phyloP scores from a whole-genome alignment of 1,140 invertebrate genomes.

The Sinonovacula constricta region DNA sequence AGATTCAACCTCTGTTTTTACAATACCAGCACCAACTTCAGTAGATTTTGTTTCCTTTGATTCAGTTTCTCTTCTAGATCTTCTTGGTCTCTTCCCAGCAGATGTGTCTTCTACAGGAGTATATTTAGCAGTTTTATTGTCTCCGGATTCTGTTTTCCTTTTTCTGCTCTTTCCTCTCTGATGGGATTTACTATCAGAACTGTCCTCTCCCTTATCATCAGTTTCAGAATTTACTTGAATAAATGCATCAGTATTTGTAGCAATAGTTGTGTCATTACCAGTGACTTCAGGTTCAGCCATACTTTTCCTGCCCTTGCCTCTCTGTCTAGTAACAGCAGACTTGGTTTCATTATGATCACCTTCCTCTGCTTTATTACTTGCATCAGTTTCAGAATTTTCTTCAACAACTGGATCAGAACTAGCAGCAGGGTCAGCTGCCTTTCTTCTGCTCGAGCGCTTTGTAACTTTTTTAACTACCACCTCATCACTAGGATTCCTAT shows the following conservation, averaged over 20 bases:
- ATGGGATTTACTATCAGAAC: not conserved
- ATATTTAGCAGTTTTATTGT: too few species aligned
- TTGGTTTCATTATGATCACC: conserved; percentile 2
- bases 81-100: too few species aligned
- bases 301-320: conserved; percentile 7
- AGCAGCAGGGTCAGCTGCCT: not conserved
- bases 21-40: too few species aligned
- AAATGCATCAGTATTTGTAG: too few species aligned
- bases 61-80: too few species aligned
- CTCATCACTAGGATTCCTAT: not conserved
- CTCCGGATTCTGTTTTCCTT: too few species aligned
- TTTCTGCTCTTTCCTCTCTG: not conserved
- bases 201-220: not conserved
- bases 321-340: not conserved
- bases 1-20: too few species aligned
- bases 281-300: conserved; percentile 11
- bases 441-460: too few species aligned
- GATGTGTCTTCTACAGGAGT: too few species aligned
- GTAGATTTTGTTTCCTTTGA: too few species aligned
- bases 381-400: not conserved
- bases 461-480: conserved; percentile 11
- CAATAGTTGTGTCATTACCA: too few species aligned
- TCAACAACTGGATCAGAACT: not conserved
- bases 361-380: not conserved
- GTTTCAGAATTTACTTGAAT: too few species aligned